Percentiles rank a stretch among this genome's conserved stretches.
Conservation (phyloP, 30 jellyfish, hydroid and myxozoan genomes). For the Chironex yamaguchii region DNA sequence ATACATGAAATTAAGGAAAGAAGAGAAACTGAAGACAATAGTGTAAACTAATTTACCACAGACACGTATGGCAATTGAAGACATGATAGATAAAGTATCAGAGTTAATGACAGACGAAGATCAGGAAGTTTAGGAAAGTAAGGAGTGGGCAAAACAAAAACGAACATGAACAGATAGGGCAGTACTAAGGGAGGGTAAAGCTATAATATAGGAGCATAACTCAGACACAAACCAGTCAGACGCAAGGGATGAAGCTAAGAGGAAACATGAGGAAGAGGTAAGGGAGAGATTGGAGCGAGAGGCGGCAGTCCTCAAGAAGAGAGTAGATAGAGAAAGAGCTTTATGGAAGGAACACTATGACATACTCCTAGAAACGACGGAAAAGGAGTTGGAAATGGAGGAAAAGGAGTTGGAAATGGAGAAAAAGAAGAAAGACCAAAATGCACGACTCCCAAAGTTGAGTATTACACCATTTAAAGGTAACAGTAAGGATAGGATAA, state of each 20-base stretch:
- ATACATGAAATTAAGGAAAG: neutral
- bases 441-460: neutral
- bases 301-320: neutral
- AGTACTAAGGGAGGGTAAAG: neutral
- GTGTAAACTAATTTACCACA: neutral
- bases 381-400: neutral
- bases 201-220: neutral
- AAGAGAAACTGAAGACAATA: neutral
- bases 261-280: neutral
- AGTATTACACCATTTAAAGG: neutral
- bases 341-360: neutral
- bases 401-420: neutral
- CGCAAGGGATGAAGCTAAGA: neutral
- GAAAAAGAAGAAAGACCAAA: neutral
- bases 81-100: neutral
- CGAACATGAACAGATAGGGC: neutral
- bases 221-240: neutral
- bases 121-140: too few relatives aligned
- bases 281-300: neutral
- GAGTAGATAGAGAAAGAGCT: neutral
- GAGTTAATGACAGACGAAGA: neutral
- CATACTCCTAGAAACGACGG: neutral
- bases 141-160: too few relatives aligned
- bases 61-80: neutral
- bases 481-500: neutral